Conservation (phyloP, 2,113 vertebrate genomes). For the Serranochromis macrocephalus region DNA sequence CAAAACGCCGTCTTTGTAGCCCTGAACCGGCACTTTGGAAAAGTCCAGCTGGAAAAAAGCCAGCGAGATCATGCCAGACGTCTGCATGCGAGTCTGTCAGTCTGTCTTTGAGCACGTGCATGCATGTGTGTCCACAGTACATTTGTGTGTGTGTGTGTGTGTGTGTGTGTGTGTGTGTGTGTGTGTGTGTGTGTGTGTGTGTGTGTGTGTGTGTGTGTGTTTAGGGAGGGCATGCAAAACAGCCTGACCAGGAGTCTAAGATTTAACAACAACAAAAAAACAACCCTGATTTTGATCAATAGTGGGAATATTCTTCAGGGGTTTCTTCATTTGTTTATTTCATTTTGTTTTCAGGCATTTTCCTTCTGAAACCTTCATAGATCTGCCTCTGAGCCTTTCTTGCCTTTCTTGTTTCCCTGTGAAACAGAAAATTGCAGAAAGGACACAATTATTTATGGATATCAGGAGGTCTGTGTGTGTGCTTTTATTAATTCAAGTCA, state of each 20-base stretch:
- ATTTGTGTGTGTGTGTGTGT: background rate
- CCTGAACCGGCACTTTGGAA: background rate
- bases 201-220: background rate
- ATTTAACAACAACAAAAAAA: background rate
- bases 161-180: background rate
- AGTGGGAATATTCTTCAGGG: slow-evolving; percentile 8
- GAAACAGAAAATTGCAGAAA: slow-evolving; percentile 30
- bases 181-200: background rate
- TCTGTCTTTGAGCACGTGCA: background rate
- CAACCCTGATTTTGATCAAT: background rate
- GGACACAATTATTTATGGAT: too few relatives aligned
- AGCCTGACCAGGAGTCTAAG: background rate
- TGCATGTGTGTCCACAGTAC: background rate
- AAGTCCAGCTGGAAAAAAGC: slow-evolving; percentile 25
- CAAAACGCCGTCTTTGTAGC: background rate
- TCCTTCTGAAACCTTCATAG: slow-evolving; percentile 62
- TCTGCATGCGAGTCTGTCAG: background rate
- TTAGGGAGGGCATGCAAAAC: slow-evolving; percentile 39
- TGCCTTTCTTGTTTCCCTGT: slow-evolving; percentile 86
- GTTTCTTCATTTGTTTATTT: background rate
- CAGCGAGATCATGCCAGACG: slow-evolving; percentile 21
- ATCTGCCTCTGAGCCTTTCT: slow-evolving; percentile 79
- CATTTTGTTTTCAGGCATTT: background rate
- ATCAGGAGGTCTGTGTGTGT: background rate
- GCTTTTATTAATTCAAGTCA: background rate